Evolutionary conservation across 2,797 vertebrate genomes (phyloP).

Genomic region (Acrocephalus scirpaceus): DNA sequence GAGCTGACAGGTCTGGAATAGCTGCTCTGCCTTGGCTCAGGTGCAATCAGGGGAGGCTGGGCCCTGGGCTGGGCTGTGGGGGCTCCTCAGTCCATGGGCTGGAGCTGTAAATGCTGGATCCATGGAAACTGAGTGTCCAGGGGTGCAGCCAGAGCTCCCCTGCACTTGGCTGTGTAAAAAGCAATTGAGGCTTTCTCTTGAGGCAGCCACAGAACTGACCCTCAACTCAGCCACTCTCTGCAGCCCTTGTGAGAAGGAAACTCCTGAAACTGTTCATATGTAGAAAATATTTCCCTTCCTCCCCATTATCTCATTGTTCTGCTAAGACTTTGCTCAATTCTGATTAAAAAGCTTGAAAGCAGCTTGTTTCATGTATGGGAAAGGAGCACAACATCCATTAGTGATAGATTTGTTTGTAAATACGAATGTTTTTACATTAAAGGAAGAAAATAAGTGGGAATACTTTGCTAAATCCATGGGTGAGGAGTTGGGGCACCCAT

Average conservation of each 20-base stretch:
- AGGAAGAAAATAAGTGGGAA: not conserved
- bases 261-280: not conserved
- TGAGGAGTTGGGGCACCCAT: not conserved
- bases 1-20: slow-evolving; percentile 70
- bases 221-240: not conserved
- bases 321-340: not conserved
- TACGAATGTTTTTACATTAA: not conserved
- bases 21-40: slow-evolving; percentile 8
- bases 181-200: not conserved
- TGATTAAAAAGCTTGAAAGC: slow-evolving; percentile 31
- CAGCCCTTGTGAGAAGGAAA: not conserved
- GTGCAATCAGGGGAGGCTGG: not conserved
- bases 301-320: not conserved
- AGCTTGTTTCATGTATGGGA: not conserved
- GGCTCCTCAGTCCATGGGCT: not conserved
- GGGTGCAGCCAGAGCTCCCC: not conserved
- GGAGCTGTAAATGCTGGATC: not conserved
- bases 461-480: not conserved
- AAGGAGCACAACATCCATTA: not conserved
- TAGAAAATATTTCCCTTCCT: not conserved
- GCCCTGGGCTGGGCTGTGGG: not conserved
- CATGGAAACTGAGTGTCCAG: not conserved
- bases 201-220: not conserved
- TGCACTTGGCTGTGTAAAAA: not conserved
- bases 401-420: slow-evolving; percentile 3